Conservation (phyloP, 2,797 vertebrate species). For the Zonotrichia albicollis region DNA sequence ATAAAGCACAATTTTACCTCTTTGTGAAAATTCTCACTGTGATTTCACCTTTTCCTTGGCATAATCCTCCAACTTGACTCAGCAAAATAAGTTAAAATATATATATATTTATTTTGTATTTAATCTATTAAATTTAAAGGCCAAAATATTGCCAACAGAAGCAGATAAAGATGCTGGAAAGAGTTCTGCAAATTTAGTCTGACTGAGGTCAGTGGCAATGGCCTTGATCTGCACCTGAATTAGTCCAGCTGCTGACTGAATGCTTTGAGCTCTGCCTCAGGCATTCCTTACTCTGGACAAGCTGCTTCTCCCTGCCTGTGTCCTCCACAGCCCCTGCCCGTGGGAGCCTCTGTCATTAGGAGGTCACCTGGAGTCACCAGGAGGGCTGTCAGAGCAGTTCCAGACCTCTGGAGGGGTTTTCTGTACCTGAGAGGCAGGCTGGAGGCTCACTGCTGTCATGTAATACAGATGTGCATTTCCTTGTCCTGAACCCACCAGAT, state of each 20-base stretch:
- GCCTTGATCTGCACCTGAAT: background rate
- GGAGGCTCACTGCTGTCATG: background rate
- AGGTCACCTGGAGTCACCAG: background rate
- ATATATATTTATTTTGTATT: background rate
- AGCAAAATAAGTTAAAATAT: background rate
- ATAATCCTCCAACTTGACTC: background rate
- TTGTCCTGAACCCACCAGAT: background rate
- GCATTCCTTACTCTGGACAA: background rate
- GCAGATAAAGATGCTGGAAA: background rate
- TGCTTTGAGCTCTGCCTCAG: background rate
- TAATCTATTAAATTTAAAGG: background rate
- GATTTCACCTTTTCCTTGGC: background rate
- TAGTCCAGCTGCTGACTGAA: background rate
- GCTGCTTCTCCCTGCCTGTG: background rate
- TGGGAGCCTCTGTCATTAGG: background rate
- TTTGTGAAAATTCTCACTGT: background rate
- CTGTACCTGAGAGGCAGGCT: background rate
- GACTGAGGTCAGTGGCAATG: background rate
- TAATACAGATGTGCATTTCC: background rate
- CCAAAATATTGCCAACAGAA: background rate
- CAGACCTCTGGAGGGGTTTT: background rate
- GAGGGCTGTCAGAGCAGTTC: background rate
- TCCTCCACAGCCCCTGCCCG: fast-evolving
- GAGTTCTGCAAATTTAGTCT: background rate
- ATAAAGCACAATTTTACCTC: background rate